Conservation (phyloP, 1,140 invertebrate genomes). For the Temnothorax longispinosus region DNA sequence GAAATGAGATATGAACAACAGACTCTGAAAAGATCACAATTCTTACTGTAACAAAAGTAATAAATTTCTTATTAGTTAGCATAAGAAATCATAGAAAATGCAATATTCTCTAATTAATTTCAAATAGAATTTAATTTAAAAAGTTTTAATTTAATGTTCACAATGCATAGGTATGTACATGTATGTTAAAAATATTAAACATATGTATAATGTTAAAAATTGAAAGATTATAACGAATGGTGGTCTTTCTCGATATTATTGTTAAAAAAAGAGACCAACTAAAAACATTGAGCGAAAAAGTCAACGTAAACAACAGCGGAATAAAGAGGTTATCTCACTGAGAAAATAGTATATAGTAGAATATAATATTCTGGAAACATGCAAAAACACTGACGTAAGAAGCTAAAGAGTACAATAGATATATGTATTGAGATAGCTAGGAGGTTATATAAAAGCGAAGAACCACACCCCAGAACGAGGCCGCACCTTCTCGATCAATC, state of each 20-base stretch:
- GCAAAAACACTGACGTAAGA: background rate
- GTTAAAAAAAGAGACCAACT: background rate
- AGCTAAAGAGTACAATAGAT: constrained; percentile 15
- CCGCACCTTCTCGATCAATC: constrained; percentile 55
- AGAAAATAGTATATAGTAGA: background rate
- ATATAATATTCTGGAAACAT: background rate
- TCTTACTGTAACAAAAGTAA: background rate
- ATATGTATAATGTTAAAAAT: background rate
- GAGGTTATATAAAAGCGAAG: constrained; percentile 21
- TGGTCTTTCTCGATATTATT: background rate
- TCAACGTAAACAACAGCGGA: background rate
- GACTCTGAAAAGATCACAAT: background rate
- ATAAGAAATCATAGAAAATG: background rate
- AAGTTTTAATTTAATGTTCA: background rate
- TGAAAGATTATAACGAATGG: background rate
- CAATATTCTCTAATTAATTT: background rate
- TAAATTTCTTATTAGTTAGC: background rate
- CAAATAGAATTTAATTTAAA: background rate
- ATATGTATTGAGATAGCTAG: constrained; percentile 31
- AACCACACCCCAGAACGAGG: constrained; percentile 33
- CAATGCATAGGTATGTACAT: background rate
- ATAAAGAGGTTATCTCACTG: background rate
- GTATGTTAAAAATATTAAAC: background rate
- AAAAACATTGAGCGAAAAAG: background rate
- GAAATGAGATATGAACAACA: constrained; percentile 23